Evolutionary conservation across 2,797 vertebrate species (phyloP).

Genomic region (Threskiornis aethiopicus): DNA sequence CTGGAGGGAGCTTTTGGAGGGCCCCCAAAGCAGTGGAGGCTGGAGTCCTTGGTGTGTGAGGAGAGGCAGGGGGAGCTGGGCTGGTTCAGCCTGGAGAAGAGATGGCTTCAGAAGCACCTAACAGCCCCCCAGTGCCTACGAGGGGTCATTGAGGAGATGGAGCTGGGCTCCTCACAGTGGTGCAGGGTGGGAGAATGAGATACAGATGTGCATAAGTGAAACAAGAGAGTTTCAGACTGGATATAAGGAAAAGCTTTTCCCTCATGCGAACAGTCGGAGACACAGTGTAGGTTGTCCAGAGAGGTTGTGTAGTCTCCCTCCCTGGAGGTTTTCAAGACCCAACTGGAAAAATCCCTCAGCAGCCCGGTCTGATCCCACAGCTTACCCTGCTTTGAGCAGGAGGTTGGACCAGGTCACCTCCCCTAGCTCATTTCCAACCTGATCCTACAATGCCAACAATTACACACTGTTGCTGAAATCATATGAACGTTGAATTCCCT

Average conservation of each 20-base stretch:
- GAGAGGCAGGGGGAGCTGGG: not conserved
- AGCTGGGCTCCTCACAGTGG: not conserved
- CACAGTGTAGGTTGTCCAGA: not conserved
- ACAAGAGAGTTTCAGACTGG: not conserved
- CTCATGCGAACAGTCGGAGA: not conserved
- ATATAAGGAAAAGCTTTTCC: not conserved
- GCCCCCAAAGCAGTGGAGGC: not conserved
- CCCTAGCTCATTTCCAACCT: not conserved
- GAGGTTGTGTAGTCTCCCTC: not conserved
- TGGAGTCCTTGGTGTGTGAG: fast-evolving
- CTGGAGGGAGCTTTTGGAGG: not conserved
- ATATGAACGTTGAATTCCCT: not conserved
- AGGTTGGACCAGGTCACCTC: not conserved
- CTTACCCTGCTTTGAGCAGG: not conserved
- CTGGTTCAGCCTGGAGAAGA: not conserved
- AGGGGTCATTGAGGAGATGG: not conserved
- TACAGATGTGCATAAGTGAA: not conserved
- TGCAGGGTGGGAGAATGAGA: not conserved
- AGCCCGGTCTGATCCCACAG: not conserved
- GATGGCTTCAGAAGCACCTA: not conserved
- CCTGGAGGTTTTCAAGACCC: not conserved
- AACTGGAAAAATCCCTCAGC: not conserved
- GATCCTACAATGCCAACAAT: not conserved
- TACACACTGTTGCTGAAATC: not conserved
- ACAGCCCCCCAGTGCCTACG: fast-evolving